These are phyloP conservation scores for Nannoperca australis DNA, from an alignment of 2,797 vertebrate genomes.

Conservation along the genomic window DNA sequence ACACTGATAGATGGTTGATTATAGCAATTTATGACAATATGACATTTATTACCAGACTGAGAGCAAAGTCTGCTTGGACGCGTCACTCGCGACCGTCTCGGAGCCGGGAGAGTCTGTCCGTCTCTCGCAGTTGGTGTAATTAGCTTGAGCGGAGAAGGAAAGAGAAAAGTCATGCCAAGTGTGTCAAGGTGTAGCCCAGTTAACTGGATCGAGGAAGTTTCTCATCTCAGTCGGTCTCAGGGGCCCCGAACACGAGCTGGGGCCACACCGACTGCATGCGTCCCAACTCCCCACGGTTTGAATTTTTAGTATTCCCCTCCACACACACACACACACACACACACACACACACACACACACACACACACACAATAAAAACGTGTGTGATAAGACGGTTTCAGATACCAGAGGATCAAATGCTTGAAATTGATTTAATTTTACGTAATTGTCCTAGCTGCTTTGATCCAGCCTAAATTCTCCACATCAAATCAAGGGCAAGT, in stretches of 20 bases:
- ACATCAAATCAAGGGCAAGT: constrained; percentile 45
- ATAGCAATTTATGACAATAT: constrained; percentile 48
- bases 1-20: constrained; percentile 58
- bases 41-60: constrained; percentile 26
- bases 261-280: constrained; percentile 21
- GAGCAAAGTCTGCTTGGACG: constrained; percentile 35
- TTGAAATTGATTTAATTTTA: constrained; percentile 31
- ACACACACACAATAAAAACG: neutral
- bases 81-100: neutral
- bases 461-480: constrained; percentile 47
- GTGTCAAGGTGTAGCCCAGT: constrained; percentile 59
- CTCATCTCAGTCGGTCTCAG: constrained; percentile 9
- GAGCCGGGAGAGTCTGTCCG: constrained; percentile 29
- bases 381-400: constrained; percentile 37
- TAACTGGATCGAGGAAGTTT: constrained; percentile 14
- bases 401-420: constrained; percentile 49
- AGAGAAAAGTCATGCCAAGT: constrained; percentile 45
- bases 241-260: constrained; percentile 21
- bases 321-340: neutral
- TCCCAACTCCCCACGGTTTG: constrained; percentile 25
- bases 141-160: constrained; percentile 18
- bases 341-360: neutral
- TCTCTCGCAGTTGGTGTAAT: constrained; percentile 46
- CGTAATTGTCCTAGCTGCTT: constrained; percentile 50
- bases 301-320: neutral